Evolutionary conservation across 53 echinoderm and acorn worm genomes (phyloP), one percentile per base, ranked within the genome.

Genomic region (Zoroaster sp.): DNA sequence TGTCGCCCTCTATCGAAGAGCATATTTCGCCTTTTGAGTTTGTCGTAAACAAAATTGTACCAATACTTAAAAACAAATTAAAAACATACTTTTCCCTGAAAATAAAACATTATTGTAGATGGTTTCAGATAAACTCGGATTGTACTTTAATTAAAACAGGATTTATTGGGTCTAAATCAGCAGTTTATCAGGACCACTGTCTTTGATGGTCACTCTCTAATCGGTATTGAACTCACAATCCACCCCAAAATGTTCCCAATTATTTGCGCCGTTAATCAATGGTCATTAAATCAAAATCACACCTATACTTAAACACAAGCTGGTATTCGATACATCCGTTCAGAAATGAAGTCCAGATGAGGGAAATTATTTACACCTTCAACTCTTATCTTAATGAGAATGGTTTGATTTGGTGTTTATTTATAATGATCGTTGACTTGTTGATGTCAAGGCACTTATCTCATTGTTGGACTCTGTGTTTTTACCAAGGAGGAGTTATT

Each of bases 351-450:
- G 77, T 77, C 77, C 77, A 77, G 77, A 35, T 77, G 52, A 77
- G 13, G 54, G 39, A 7, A 40, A 20, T 78, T 28, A 11, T 38
- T 5, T 52, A 38, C 73, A 63, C 55, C 59, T 55, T 43, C 78
- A 25, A 44, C 37, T 40, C 35, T 43, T 66, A 82, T 43, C 66
- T 66, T 82, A 82, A 82, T 82, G 66, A 82, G 68, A 41, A 80
- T 20, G 7, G 63, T 59, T 25, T 0, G 63, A 59, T 59, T 53
- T 59, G 30, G 63, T 59, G 63, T 59, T 59, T 21, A 9, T 2
- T 8, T 4, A 11, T 59, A 59, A 59, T 7, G 63, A 59, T 21
- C 23, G 3, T 59, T 59, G 63, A 59, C 63, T 59, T 59, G 63
- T 59, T 59, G 63, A 21, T 59, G 63, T 59, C 28, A 0, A 25